Base-by-base conservation (phyloP, 2,797 vertebrate genomes). In the Neosilurus mollespiculum region DNA sequence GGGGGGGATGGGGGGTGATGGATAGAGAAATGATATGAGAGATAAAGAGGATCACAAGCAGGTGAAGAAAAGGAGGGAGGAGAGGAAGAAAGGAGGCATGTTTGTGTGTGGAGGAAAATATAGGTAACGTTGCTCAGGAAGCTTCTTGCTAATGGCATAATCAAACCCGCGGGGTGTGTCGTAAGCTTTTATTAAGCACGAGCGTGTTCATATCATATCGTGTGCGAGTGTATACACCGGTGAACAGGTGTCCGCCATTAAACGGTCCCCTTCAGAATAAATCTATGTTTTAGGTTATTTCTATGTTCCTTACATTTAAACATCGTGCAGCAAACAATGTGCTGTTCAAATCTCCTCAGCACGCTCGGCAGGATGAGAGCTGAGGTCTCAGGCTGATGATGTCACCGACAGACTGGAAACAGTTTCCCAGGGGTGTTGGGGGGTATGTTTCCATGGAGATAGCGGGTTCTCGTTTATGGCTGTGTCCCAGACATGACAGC, bases 371-470 rank as follows among this genome's bases (percentile, higher is more conserved):
- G 76, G 65, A 82, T 30, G 30, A 82, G 83, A 87, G 81, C 83
- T 85, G 54, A 85, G 83, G 84, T 69, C 86, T 88, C 85, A 75
- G 59, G 80, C 80, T 86, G 87, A 89, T 89, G 88, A 88, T 83
- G 85, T 89, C 87, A 88, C 71, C 61, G 51, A 71, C 75, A 82
- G 54, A 76, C 65, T 83, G 58, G 66, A 81, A 86, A 79, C 53
- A 61, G 67, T 80, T 85, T 85, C 86, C 81, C 83, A 75, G 71
- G 83, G 86, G 85, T 86, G 80, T 82, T 43, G 56, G 66, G 81
- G 78, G 72, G 73, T 83, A 54, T 34, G 85, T 89, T 89, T 86
- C 81, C 81, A 89, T 89, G 86, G 85, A 66, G 71, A 87, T 85
- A 61, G n/a, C 70, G 37, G 58, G 76, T 82, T 79, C 53, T 75